Conservation (phyloP, 1,140 invertebrate species). For the Solen grandis region DNA sequence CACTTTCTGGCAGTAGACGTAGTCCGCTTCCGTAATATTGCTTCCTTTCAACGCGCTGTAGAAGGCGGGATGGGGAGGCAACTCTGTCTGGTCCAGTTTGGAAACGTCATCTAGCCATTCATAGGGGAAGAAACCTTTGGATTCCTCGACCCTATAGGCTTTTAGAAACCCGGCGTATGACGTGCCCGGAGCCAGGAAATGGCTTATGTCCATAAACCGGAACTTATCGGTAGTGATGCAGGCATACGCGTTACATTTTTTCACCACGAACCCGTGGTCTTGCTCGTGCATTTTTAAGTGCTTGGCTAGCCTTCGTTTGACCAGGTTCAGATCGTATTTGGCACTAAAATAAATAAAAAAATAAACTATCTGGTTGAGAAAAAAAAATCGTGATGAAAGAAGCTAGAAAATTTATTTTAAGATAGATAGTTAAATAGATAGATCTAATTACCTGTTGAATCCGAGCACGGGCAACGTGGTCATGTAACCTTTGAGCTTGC, state of each 20-base stretch:
- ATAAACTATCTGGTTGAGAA: not conserved
- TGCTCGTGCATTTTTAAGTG: slow-evolving; percentile 7
- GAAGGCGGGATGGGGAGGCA: slow-evolving; percentile 40
- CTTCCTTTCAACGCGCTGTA: slow-evolving; percentile 28
- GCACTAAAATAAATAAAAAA: not conserved
- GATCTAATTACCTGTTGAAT: slow-evolving; percentile 1
- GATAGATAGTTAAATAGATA: too few species aligned
- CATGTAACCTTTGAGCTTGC: not conserved
- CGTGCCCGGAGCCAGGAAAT: slow-evolving; percentile 56
- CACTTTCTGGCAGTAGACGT: slow-evolving; percentile 31
- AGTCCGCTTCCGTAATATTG: slow-evolving; percentile 39
- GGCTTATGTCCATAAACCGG: slow-evolving; percentile 56
- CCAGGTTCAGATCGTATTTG: slow-evolving; percentile 12
- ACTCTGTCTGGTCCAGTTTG: slow-evolving; percentile 25
- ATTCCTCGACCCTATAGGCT: slow-evolving; percentile 52
- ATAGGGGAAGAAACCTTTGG: slow-evolving; percentile 62
- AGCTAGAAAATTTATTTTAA: too few species aligned
- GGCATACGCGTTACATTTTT: slow-evolving; percentile 54
- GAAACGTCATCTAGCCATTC: slow-evolving; percentile 46
- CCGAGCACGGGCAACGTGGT: not conserved
- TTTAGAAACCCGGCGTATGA: slow-evolving; percentile 57
- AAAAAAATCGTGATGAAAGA: not conserved
- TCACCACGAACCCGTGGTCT: slow-evolving; percentile 47
- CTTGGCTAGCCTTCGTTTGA: slow-evolving; percentile 7
- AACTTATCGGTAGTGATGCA: slow-evolving; percentile 44